A percentile compares a stretch with the other conserved stretches of the same genome.
Conservation (phyloP, 2,797 vertebrate species). For the Holocentrus rufus region DNA sequence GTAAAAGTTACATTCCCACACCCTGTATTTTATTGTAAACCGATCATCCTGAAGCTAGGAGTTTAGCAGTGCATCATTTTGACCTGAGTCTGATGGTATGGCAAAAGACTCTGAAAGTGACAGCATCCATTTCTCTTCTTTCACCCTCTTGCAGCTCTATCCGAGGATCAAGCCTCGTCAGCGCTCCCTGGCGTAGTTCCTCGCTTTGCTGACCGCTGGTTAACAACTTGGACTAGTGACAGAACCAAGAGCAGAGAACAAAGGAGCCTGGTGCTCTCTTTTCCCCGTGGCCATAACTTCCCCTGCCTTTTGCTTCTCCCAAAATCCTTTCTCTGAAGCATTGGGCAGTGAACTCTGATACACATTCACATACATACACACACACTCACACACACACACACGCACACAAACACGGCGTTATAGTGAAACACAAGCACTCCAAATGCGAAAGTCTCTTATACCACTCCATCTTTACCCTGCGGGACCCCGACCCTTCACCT, state of each 20-base stretch:
- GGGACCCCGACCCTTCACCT: constrained; percentile 15
- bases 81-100: no score
- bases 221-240: constrained; percentile 63
- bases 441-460: constrained; percentile 53
- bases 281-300: constrained; percentile 62
- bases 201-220: constrained; percentile 40
- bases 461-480: constrained; percentile 42
- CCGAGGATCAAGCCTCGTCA: constrained; percentile 98
- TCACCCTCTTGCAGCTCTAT: constrained; percentile 85
- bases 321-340: constrained; percentile 62
- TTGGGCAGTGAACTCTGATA: constrained; percentile 66
- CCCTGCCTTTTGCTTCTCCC: constrained; percentile 60
- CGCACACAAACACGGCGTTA: constrained; percentile 25
- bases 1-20: no score
- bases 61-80: no score
- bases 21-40: no score
- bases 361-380: constrained; percentile 42
- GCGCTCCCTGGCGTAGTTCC: constrained; percentile 90
- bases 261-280: constrained; percentile 70
- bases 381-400: constrained; percentile 39
- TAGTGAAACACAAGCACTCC: constrained; percentile 64
- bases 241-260: constrained; percentile 69
- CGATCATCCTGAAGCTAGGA: no score
- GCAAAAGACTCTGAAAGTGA: constrained; percentile 3
- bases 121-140: background rate